Evolutionary conservation across 2,888 invertebrate genomes (phyloP).

Genomic region (Pristionchus exspectatus): DNA sequence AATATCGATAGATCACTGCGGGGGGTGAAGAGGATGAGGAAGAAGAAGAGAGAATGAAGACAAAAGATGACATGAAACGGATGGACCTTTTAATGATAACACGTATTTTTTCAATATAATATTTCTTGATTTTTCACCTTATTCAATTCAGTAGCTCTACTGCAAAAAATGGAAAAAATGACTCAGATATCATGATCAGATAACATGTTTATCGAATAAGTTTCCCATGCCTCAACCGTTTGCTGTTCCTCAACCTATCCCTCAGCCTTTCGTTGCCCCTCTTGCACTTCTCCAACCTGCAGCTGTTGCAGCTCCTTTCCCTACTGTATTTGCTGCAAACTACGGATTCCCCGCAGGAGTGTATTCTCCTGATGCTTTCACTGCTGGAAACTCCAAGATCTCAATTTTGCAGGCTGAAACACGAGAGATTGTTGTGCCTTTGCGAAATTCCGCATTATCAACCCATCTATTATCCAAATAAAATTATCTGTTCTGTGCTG

Average conservation of each 20-base stretch:
- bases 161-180: too few relatives aligned
- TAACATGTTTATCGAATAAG: too few relatives aligned
- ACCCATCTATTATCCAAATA: too few relatives aligned
- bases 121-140: neutral
- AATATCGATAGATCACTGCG: slow-evolving; percentile 42
- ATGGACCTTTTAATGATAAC: neutral
- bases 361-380: neutral
- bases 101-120: neutral
- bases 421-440: neutral
- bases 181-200: too few relatives aligned
- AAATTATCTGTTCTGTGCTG: too few relatives aligned
- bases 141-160: too few relatives aligned
- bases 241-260: slow-evolving; percentile 29
- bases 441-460: too few relatives aligned
- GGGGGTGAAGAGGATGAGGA: slow-evolving; percentile 24
- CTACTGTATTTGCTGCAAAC: slow-evolving; percentile 39
- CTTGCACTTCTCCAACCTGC: slow-evolving; percentile 24
- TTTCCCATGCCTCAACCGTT: slow-evolving; percentile 44
- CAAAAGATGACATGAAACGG: neutral
- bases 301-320: slow-evolving; percentile 41
- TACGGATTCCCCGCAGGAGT: slow-evolving; percentile 38
- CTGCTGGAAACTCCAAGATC: slow-evolving; percentile 14
- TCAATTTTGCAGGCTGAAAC: neutral
- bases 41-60: neutral
- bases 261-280: slow-evolving; percentile 25